Base-by-base conservation (phyloP, 1,140 invertebrate species). In the Belonocnema kinseyi region DNA sequence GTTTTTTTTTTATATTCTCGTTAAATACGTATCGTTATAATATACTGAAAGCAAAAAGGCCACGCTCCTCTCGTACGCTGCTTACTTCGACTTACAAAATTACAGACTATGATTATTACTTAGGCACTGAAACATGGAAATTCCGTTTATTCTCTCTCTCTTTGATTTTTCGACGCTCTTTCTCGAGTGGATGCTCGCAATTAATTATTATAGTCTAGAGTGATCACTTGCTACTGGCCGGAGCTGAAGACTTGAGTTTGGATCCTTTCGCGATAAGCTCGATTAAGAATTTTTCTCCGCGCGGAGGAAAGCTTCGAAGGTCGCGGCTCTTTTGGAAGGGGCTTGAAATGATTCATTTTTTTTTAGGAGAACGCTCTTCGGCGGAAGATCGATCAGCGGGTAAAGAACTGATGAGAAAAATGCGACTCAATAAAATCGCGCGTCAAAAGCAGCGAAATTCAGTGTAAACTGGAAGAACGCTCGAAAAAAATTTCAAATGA, bases 81-180 rank as follows among this genome's bases (percentile, higher is more conserved):
- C 53, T 72, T 53, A 51, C 51, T 53, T 52, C 46, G 51, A 73
- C 46, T 73, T 53, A 73, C 51, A 53, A 51, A 73, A 52, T 73
- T 73, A 73, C 52, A 73, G 50, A 73, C 72, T 73, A 73, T 53
- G 50, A 53, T 66, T 80, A 80, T 72, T 72, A 74, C 79, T 83
- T 83, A 82, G 82, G 82, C 80, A 83, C 82, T 82, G 78, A 80
- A 80, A 78, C 81, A 82, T 70, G 82, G 80, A 80, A 80, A 81
- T 83, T 76, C 81, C 80, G 76, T 17, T 54, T 54, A 80, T 56
- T 52, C 40, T 76, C 26, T 77, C 71, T 53, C 74, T 66, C 13
- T 40, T 66, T n/a, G 6, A 7, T 10, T 40, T 56, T n/a, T 12
- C 21, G 16, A 17, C 16, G n/a, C n/a, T 56, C 17, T 10, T 33